A percentile compares a stretch with the other conserved stretches of the same genome.
phyloP scores from a whole-genome alignment of 1,140 invertebrate genomes.

The Brachystomella parvula region DNA sequence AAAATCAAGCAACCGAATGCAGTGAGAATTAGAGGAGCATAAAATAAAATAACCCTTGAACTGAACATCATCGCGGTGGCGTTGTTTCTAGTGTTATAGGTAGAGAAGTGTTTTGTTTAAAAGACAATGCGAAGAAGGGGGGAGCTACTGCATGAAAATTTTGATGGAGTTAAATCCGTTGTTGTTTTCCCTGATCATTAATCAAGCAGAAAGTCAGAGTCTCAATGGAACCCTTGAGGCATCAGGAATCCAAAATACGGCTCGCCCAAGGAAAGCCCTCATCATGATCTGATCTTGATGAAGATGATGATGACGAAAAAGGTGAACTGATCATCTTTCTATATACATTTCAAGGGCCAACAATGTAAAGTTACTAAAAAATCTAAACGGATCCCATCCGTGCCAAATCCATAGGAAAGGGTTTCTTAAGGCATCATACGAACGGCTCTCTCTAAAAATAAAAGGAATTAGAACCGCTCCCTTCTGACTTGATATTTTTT shows the following conservation, averaged over 20 bases:
- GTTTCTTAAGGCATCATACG: no score
- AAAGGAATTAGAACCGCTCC: no score
- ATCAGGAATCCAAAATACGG: constrained; percentile 24
- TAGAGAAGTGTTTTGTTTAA: not conserved
- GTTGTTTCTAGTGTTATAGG: not conserved
- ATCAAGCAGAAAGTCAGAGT: constrained; percentile 37
- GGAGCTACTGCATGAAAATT: constrained; percentile 34
- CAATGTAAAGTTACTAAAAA: no score
- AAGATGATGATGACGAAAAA: constrained; percentile 35
- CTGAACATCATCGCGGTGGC: no score
- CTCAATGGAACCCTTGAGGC: constrained; percentile 24
- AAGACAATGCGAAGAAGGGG: not conserved
- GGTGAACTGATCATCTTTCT: not conserved
- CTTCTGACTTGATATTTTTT: no score
- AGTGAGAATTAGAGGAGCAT: no score
- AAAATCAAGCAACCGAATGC: no score
- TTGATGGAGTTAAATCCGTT: constrained; percentile 38
- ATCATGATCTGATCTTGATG: not conserved
- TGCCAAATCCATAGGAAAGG: no score
- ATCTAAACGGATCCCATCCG: no score
- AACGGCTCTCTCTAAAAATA: not conserved
- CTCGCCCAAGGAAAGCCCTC: not conserved
- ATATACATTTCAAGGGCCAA: not conserved
- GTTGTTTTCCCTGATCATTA: constrained; percentile 38
- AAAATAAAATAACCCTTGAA: no score